Percentiles rank a stretch among this genome's conserved stretches.
Evolutionary conservation across 2,113 vertebrate species (phyloP).

Genomic region (Geococcyx californianus): DNA sequence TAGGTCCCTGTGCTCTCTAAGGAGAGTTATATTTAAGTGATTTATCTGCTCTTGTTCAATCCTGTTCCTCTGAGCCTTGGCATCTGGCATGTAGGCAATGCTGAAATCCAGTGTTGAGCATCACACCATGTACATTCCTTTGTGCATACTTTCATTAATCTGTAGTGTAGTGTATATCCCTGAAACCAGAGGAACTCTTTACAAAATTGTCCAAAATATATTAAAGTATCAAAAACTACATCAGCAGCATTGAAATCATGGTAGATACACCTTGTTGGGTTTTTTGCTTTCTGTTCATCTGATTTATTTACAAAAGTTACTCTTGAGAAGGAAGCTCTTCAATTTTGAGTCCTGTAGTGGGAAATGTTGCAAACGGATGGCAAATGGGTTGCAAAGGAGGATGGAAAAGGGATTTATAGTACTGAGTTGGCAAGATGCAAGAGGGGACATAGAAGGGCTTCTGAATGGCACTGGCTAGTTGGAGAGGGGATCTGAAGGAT

Average conservation of each 20-base stretch:
- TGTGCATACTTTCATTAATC: neutral
- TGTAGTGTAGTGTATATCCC: neutral
- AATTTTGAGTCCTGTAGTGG: neutral
- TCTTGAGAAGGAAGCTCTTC: neutral
- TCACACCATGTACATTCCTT: neutral
- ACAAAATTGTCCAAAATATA: neutral
- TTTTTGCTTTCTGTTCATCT: neutral
- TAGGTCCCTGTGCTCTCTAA: neutral
- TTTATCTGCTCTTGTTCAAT: neutral
- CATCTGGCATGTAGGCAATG: neutral
- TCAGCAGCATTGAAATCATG: neutral
- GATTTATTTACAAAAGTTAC: neutral
- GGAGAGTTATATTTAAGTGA: neutral
- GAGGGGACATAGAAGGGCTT: neutral
- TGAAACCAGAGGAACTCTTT: neutral
- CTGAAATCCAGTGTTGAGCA: neutral
- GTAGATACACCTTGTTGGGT: neutral
- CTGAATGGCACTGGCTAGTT: neutral
- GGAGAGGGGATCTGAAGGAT: neutral
- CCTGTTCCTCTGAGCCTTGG: neutral
- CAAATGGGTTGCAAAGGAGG: too few relatives aligned
- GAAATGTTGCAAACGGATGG: neutral
- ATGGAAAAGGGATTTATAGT: neutral
- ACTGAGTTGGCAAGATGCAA: neutral
- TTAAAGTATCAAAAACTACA: neutral